Conservation (phyloP, 1,140 invertebrate species). For the Thalassaphorura encarpata region DNA sequence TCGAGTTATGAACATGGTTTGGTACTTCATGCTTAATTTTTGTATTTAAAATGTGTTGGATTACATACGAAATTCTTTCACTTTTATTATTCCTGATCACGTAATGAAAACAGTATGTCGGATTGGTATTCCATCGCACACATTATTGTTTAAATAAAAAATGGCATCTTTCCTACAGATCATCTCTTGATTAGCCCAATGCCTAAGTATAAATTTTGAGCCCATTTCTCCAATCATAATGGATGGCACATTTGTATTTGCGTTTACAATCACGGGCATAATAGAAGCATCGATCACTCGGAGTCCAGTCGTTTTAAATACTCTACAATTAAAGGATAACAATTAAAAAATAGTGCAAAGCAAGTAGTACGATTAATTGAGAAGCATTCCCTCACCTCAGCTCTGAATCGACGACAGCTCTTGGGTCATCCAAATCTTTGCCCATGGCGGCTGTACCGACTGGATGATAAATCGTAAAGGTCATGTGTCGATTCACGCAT, state of each 20-base stretch:
- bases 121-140: too few species aligned
- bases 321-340: constrained; percentile 9
- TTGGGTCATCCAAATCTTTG: constrained; percentile 43
- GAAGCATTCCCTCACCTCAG: constrained; percentile 29
- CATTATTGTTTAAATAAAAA: too few species aligned
- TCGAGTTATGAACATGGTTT: too few species aligned
- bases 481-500: not conserved
- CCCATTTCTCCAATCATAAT: constrained; percentile 35
- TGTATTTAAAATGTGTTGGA: too few species aligned
- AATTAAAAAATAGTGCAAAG: not conserved
- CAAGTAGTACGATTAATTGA: not conserved
- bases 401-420: constrained; percentile 36
- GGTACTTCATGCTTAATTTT: too few species aligned
- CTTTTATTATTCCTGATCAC: constrained; percentile 1
- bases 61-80: too few species aligned
- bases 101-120: too few species aligned
- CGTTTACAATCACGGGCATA: constrained; percentile 36
- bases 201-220: not conserved
- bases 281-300: constrained; percentile 38
- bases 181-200: constrained; percentile 6
- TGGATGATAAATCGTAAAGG: constrained; percentile 7
- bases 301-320: constrained; percentile 35
- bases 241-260: constrained; percentile 36
- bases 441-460: constrained; percentile 78
- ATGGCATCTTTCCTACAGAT: too few species aligned